Percentiles rank a stretch among this genome's conserved stretches.
Conservation (phyloP, 2,888 invertebrate species). For the Xestobium rufovillosum region DNA sequence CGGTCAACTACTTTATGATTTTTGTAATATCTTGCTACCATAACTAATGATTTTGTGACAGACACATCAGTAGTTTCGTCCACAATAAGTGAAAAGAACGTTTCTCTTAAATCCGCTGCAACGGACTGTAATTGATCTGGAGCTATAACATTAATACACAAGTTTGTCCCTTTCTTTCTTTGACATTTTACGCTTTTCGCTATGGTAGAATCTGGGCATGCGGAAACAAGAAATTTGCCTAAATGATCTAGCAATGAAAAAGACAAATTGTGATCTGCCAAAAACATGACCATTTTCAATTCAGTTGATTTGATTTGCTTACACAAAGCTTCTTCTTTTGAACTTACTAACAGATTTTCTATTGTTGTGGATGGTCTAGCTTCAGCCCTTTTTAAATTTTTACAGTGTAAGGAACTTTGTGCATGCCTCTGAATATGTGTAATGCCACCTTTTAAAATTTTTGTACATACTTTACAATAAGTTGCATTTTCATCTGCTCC, state of each 20-base stretch:
- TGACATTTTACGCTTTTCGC: slow-evolving; percentile 5
- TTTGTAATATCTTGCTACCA: slow-evolving; percentile 4
- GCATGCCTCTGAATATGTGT: slow-evolving; percentile 9
- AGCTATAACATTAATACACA: no score
- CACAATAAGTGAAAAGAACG: slow-evolving; percentile 1
- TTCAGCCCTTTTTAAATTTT: slow-evolving; percentile 4
- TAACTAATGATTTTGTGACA: slow-evolving; percentile 4
- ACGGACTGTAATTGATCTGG: slow-evolving; percentile 3
- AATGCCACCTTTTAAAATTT: slow-evolving; percentile 5
- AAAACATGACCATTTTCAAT: slow-evolving; percentile 6
- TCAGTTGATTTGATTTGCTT: slow-evolving; percentile 3
- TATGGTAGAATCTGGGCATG: slow-evolving; percentile 6
- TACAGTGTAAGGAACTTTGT: neutral
- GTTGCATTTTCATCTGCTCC: slow-evolving; percentile 4
- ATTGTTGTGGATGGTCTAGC: neutral
- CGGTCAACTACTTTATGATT: slow-evolving; percentile 2
- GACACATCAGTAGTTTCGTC: slow-evolving; percentile 6
- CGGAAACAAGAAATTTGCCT: slow-evolving; percentile 4
- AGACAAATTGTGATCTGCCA: slow-evolving; percentile 9
- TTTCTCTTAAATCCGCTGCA: slow-evolving; percentile 2
- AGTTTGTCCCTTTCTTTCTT: slow-evolving; percentile 6
- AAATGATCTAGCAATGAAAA: slow-evolving; percentile 7
- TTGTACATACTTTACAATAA: slow-evolving; percentile 6
- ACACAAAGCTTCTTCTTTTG: slow-evolving; percentile 1
- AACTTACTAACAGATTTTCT: neutral